phyloP scores from a whole-genome alignment of 2,888 invertebrate genomes.

The Drosophila nr. perissopoda region DNA sequence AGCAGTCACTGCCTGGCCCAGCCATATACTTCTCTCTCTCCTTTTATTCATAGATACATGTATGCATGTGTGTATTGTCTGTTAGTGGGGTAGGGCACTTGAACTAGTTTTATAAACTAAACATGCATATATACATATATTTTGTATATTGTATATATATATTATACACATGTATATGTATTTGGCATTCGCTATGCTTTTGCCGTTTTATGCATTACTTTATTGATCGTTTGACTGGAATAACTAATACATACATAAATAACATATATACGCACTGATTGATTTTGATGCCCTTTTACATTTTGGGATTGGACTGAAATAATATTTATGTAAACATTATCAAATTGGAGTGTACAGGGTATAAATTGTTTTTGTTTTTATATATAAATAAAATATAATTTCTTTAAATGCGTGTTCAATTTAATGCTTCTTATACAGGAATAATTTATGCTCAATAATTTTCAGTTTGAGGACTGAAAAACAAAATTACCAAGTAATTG shows the following conservation, averaged over 20 bases:
- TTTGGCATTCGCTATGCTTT: constrained; percentile 4
- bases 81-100: constrained; percentile 72
- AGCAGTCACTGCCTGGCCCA: constrained; percentile 28
- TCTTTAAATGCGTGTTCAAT: not conserved
- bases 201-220: constrained; percentile 10
- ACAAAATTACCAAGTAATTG: not conserved
- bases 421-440: not conserved
- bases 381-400: not conserved
- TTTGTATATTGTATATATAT: constrained; percentile 1
- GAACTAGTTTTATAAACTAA: constrained; percentile 61
- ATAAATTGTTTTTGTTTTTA: not conserved
- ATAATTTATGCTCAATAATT: not conserved
- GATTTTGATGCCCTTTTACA: not conserved
- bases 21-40: constrained; percentile 31
- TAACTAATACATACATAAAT: constrained; percentile 1
- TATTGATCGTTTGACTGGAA: constrained; percentile 22
- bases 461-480: not conserved
- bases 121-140: constrained; percentile 3
- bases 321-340: not conserved
- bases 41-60: constrained; percentile 13
- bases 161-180: constrained; percentile 1
- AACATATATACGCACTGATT: not conserved
- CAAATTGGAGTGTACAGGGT: not conserved
- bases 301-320: not conserved
- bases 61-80: constrained; percentile 9